These are phyloP conservation scores for Macrosteles quadrilineatus DNA, from an alignment of 1,140 invertebrate genomes.

Conservation along the genomic window DNA sequence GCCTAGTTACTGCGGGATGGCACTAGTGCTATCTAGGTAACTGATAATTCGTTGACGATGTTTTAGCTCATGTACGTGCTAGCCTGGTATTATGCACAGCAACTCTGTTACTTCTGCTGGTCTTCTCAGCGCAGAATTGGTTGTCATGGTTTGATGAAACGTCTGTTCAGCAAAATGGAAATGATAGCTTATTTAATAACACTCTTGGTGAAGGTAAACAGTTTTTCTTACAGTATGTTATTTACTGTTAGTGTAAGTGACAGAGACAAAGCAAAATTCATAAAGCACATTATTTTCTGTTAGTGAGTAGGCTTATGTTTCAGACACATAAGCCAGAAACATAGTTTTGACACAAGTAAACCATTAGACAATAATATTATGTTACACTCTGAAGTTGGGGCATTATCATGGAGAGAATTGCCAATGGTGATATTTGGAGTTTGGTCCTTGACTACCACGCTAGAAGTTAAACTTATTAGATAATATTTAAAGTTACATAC, in stretches of 20 bases:
- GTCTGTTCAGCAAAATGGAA: neutral
- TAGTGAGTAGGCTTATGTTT: neutral
- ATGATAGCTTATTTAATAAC: constrained; percentile 7
- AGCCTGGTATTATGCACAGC: neutral
- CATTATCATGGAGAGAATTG: too few species aligned
- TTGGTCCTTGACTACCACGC: too few species aligned
- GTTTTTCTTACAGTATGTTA: neutral
- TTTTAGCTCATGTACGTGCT: neutral
- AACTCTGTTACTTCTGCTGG: neutral
- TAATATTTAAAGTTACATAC: too few species aligned
- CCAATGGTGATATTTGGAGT: too few species aligned
- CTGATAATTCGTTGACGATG: too few species aligned
- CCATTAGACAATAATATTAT: neutral
- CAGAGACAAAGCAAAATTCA: neutral
- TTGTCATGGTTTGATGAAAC: neutral
- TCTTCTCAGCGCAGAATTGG: constrained; percentile 8
- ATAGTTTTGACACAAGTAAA: neutral
- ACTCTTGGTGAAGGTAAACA: neutral
- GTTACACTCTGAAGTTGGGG: too few species aligned
- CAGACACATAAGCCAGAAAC: neutral
- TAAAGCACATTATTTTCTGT: neutral
- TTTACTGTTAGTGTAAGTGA: neutral
- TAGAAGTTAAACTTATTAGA: too few species aligned
- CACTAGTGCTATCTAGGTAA: too few species aligned
- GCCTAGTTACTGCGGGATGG: too few species aligned